phyloP scores from a whole-genome alignment of 2,888 invertebrate genomes.

The Galeopsomyia nigrocyanea region DNA sequence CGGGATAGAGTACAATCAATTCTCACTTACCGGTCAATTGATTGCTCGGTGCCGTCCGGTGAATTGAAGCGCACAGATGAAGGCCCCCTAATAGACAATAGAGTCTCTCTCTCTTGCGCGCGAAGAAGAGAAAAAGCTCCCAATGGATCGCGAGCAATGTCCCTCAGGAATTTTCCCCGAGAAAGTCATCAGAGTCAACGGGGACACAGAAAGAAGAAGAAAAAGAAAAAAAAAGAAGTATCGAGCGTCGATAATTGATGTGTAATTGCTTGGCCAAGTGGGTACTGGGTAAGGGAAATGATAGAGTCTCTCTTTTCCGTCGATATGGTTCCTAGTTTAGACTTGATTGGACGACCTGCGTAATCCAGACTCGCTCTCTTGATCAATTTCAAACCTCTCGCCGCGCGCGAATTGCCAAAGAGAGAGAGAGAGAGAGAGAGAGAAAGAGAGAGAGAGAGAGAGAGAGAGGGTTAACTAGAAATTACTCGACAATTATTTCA shows the following conservation, averaged over 20 bases:
- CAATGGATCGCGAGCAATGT: slow-evolving; percentile 22
- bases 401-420: no score
- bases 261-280: slow-evolving; percentile 14
- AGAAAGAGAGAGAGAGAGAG: no score
- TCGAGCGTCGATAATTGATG: slow-evolving; percentile 37
- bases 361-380: no score
- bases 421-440: no score
- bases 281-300: slow-evolving; percentile 1
- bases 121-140: slow-evolving; percentile 1
- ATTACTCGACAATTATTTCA: no score
- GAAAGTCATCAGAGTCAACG: slow-evolving; percentile 31
- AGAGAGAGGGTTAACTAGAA: no score
- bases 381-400: no score
- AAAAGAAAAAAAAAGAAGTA: neutral
- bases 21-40: slow-evolving; percentile 36
- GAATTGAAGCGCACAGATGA: slow-evolving; percentile 44
- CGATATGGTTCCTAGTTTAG: no score
- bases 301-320: slow-evolving; percentile 19
- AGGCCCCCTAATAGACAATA: slow-evolving; percentile 36
- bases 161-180: slow-evolving; percentile 15
- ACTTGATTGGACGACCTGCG: no score
- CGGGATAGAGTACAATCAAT: slow-evolving; percentile 29
- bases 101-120: neutral
- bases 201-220: neutral
- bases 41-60: slow-evolving; percentile 21